Evolutionary conservation across 1,140 invertebrate genomes (phyloP).

Genomic region (Bactericera cockerelli): DNA sequence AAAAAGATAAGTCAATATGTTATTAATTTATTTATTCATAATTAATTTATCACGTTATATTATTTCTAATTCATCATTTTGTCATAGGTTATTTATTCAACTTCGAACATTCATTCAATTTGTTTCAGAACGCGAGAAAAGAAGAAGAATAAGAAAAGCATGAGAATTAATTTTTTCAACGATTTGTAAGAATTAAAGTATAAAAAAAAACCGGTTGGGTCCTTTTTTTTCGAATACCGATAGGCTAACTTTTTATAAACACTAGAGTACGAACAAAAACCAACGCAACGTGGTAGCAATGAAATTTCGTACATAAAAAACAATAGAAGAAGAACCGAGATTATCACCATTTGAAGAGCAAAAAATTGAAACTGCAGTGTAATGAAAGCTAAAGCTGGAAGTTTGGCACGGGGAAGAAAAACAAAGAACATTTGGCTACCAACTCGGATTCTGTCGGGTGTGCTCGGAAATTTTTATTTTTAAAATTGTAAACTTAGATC

Average conservation of each 20-base stretch:
- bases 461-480: background rate
- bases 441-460: background rate
- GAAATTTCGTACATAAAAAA: background rate
- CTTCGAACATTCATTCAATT: too few species aligned
- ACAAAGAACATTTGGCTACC: background rate
- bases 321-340: background rate
- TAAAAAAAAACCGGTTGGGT: conserved; percentile 4
- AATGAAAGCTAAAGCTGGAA: too few species aligned
- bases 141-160: too few species aligned
- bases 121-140: too few species aligned
- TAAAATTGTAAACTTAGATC: background rate
- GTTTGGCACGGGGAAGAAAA: background rate
- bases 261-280: background rate
- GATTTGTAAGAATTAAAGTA: too few species aligned
- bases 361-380: conserved; percentile 7
- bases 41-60: too few species aligned
- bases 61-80: too few species aligned
- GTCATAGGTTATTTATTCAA: too few species aligned
- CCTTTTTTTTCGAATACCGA: background rate
- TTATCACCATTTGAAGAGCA: background rate
- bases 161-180: too few species aligned
- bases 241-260: background rate
- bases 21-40: too few species aligned
- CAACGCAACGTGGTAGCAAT: background rate
- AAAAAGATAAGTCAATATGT: too few species aligned